Evolutionary conservation across 1,140 invertebrate genomes (phyloP), one percentile per base, ranked within the genome.

Genomic region (Trissolcus basalis): DNA sequence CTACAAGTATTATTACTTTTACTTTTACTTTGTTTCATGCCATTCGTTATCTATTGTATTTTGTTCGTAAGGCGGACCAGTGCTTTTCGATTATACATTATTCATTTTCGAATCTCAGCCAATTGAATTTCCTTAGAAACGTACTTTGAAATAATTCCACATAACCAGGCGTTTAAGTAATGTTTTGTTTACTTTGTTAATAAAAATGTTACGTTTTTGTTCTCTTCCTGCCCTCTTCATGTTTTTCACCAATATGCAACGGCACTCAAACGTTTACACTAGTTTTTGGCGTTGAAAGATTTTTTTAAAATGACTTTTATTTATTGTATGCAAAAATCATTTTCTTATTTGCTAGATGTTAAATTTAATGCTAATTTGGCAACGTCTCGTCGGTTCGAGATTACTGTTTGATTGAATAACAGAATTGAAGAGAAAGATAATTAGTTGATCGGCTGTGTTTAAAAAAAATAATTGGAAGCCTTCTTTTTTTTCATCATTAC

Each of bases 321-420:
- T 60, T 73, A 79, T 76, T 63, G 69, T 59, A 56, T 71, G 59
- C 65, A 76, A 74, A 72, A 51, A 71, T 56, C 55, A 27, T 12
- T 55, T 27, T 47, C 63, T 82, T 80, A 83, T 64, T 71, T 70
- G 80, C 79, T 86, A 87, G 84, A 86, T 82, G 81, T 85, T 85
- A 86, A 12, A 69, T 84, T 86, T 83, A 86, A 83, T 79, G 83
- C 85, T 88, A 88, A 87, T 88, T 88, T 88, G 87, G 87, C 87
- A 88, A 87, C 86, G 77, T 86, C 80, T 81, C 80, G 63, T 84
- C 72, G 13, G 44, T 45, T 45, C 11, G 33, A 48, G 36, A 63
- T 44, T 44, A n/a, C 12, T 44, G 11, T 13, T 12, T 7, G 13
- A 36, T 35, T 10, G 9, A 47, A 48, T 33, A 27, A 27, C 13